Conservation (phyloP, 2,888 invertebrate species). For the Pegoplata infirma region DNA sequence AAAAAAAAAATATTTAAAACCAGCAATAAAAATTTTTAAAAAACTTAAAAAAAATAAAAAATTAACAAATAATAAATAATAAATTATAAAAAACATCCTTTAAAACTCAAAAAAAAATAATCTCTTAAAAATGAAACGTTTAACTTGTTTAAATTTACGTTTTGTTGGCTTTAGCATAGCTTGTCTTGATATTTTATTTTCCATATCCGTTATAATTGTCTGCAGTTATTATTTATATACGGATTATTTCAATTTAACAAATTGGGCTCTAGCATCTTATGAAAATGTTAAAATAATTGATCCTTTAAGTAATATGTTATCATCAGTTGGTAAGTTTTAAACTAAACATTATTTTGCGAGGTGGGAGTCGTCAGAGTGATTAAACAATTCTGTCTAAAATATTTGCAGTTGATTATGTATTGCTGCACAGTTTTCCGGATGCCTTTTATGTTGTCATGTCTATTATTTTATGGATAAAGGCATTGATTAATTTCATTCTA, state of each 20-base stretch:
- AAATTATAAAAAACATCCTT: not conserved
- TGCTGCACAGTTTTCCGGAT: conserved; percentile 73
- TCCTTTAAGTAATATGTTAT: conserved; percentile 70
- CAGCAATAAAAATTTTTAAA: too few relatives aligned
- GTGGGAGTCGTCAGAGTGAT: too few relatives aligned
- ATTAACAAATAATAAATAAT: not conserved
- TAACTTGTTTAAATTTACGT: conserved; percentile 70
- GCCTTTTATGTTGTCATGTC: conserved; percentile 74
- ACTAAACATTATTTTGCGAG: too few relatives aligned
- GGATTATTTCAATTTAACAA: conserved; percentile 70
- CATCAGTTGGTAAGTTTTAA: conserved; percentile 68
- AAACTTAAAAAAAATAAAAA: not conserved
- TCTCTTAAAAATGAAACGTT: conserved; percentile 71
- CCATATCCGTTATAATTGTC: conserved; percentile 67
- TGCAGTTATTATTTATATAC: conserved; percentile 72
- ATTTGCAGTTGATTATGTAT: conserved; percentile 74
- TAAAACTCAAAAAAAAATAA: not conserved
- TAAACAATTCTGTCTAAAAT: not conserved
- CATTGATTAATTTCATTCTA: conserved; percentile 73
- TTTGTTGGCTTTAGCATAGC: conserved; percentile 71
- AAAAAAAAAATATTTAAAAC: too few relatives aligned
- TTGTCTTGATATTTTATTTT: conserved; percentile 69
- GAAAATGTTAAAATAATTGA: conserved; percentile 70
- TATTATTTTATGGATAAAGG: conserved; percentile 72
- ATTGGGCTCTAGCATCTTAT: conserved; percentile 68